Base-by-base conservation (phyloP, 1,140 invertebrate genomes). In the Psix sp. region DNA sequence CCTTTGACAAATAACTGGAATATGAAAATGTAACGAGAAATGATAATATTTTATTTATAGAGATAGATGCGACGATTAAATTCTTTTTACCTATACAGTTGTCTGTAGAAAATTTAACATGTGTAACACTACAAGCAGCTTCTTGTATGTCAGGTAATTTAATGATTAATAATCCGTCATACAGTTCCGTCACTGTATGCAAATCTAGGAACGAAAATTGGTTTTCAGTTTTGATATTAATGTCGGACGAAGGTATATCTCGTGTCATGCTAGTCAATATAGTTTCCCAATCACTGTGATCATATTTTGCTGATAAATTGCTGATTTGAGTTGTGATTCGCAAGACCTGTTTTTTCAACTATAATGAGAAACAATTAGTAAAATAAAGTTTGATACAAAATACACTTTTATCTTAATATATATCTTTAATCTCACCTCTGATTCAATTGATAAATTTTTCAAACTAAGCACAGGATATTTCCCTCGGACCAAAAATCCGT, bases 271-370 rank as follows among this genome's bases (percentile, higher is more conserved):
- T 80, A 14, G 63, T 76, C 0, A 87, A 57, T 36, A 87, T 78
- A 1, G 80, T 80, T 62, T 88, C 86, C 81, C 87, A 87, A 54
- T 89, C 89, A 39, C 87, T 87, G 71, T 94, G 92, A 78, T 92
- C 90, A 67, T 94, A 95, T n/a, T 88, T 90, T 1, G 93, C 80
- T 56, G 89, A 89, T 33, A 94, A 86, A 63, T 87, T 91, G 77
- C 92, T 92, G 13, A 94, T 87, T 77, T 91, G 91, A 1, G 92
- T 87, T 67, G 91, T 91, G 11, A 93, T 79, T 67, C 91, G 91
- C 18, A 94, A 80, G 16, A 92, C 83, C 36, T 90, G 87, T 38
- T 93, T 89, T 71, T 92, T 91, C 26, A 93, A 77, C 91, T 93
- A 87, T 0, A 49, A 35, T 13, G 11, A 35, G 5, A 35, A 45